Evolutionary conservation across 35 echinoderm and acorn worm species (phyloP).

Genomic region (Hemicentrotus pulcherrimus): DNA sequence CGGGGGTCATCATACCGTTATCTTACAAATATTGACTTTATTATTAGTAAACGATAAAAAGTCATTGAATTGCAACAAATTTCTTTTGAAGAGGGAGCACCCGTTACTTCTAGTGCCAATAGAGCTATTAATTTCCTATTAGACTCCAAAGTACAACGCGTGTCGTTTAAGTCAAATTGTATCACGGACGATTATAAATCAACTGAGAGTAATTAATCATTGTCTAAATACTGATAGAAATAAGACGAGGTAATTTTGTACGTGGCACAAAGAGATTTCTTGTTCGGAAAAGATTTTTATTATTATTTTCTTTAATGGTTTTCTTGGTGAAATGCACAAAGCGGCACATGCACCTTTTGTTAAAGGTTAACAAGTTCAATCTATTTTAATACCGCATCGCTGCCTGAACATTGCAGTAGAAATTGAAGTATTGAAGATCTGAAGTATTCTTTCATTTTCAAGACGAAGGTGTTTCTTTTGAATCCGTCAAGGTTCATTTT

Average conservation of each 20-base stretch:
- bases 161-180: background rate
- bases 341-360: too few species aligned
- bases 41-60: background rate
- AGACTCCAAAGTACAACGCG: slow-evolving; percentile 8
- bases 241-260: background rate
- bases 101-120: background rate
- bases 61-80: background rate
- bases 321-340: too few species aligned
- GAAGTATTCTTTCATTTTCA: too few species aligned
- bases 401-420: too few species aligned
- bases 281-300: background rate
- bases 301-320: too few species aligned
- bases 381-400: too few species aligned
- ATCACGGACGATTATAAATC: background rate
- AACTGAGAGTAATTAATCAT: background rate
- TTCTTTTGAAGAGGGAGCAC: background rate
- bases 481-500: too few species aligned
- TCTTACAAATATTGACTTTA: slow-evolving; percentile 7
- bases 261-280: background rate
- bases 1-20: background rate
- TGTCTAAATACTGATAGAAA: background rate
- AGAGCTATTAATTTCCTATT: background rate
- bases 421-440: too few species aligned
- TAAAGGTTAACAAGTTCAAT: too few species aligned
- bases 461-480: too few species aligned